Evolutionary conservation across 2,797 vertebrate genomes (phyloP), one percentile per base, ranked within the genome.

Genomic region (Mastacembelus armatus): DNA sequence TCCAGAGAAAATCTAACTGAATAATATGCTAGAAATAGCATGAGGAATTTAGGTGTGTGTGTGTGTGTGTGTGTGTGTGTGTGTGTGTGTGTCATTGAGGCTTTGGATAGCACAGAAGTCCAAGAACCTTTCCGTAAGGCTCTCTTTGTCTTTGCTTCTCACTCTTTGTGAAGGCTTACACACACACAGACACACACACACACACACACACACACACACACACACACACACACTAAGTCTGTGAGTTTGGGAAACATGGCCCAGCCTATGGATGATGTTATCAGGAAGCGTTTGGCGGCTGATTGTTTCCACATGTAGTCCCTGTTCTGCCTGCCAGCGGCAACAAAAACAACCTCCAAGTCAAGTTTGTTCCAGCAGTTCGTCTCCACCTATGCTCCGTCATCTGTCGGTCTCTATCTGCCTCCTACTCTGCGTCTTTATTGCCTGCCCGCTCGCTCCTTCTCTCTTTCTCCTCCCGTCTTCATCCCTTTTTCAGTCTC

Each of bases 291-390:
- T 90, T 91, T 92, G 77, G 75, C 35, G 65, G 71, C 12, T 92
- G 91, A 94, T 93, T 84, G 87, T 89, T 94, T 92, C 93, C 93
- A 94, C 88, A 94, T 94, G 93, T 91, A 78, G 68, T 59, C 74
- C 64, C 55, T 15, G 71, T 48, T 86, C 63, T 32, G 67, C 50
- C 63, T 68, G 84, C 85, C 80, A 90, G 84, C 80, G 44, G 90
- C 80, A 93, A 88, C 67, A 54, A 85, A 88, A 91, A 90, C 86
- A 91, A 82, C 54, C 78, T 85, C 77, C 45, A 15, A 83, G 63
- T 77, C 58, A 64, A 75, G 45, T 73, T 78, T 7, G 14, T 29
- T 69, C 71, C 64, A 75, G 60, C 58, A 32, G 36, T 30, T 51
- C 15, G 21, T 71, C 80, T 86, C 74, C 76, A 81, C 76, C 79